Conservation (phyloP, 2,888 invertebrate genomes). For the Andrena dorsata region DNA sequence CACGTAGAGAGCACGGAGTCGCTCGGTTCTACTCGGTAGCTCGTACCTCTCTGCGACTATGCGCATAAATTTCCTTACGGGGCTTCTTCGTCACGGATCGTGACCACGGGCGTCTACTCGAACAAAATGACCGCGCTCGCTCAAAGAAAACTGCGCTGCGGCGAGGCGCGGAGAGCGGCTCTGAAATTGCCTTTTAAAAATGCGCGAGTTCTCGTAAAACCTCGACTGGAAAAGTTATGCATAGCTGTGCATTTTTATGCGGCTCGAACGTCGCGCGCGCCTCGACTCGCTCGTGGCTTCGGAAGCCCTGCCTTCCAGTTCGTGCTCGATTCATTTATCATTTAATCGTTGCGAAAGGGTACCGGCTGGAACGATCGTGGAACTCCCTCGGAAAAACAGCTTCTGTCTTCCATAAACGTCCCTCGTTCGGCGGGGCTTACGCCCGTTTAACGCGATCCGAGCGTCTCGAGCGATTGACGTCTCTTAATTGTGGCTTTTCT, state of each 20-base stretch:
- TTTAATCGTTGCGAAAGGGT: constrained; percentile 1
- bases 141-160: constrained; percentile 41
- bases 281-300: neutral
- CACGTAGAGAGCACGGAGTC: constrained; percentile 5
- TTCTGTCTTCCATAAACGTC: neutral
- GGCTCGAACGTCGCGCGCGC: constrained; percentile 30
- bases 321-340: neutral
- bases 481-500: constrained; percentile 82
- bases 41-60: constrained; percentile 45
- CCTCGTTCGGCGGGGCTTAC: neutral
- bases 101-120: constrained; percentile 65
- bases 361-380: neutral
- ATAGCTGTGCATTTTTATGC: constrained; percentile 38
- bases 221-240: constrained; percentile 52
- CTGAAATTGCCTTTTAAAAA: constrained; percentile 52
- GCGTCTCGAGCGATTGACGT: constrained; percentile 77
- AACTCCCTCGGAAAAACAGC: neutral
- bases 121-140: constrained; percentile 60
- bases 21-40: constrained; percentile 53
- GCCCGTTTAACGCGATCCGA: constrained; percentile 18
- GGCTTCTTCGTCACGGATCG: constrained; percentile 68
- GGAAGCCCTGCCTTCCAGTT: neutral
- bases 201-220: constrained; percentile 53
- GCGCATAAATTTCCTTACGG: constrained; percentile 72
- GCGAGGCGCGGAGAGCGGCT: neutral